phyloP scores from a whole-genome alignment of 2,797 vertebrate species.

The Acrossocheilus fasciatus region DNA sequence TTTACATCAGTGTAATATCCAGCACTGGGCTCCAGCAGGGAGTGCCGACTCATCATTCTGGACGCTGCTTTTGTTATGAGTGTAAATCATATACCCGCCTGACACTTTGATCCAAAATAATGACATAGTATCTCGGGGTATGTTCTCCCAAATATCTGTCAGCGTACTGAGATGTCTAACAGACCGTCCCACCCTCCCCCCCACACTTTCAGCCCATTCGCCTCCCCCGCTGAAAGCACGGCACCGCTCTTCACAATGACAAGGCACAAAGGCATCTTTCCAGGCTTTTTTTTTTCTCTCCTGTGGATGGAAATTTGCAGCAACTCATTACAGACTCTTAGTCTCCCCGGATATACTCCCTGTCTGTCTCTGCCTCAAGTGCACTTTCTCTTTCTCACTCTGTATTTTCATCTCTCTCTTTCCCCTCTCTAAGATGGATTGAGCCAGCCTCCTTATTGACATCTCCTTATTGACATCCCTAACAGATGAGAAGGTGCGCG shows the following conservation, averaged over 20 bases:
- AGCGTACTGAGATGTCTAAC: conserved; percentile 50
- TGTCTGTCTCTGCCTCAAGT: conserved; percentile 61
- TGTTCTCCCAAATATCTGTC: conserved; percentile 52
- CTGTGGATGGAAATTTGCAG: conserved; percentile 78
- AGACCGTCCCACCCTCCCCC: background rate
- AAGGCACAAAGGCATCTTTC: conserved; percentile 79
- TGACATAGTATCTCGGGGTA: conserved; percentile 48
- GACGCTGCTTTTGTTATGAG: conserved; percentile 56
- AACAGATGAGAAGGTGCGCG: conserved; percentile 79
- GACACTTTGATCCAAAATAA: conserved; percentile 60
- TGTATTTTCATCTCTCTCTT: conserved; percentile 48
- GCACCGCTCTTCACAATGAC: conserved; percentile 68
- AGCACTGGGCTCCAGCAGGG: conserved; percentile 32
- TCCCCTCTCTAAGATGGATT: conserved; percentile 80
- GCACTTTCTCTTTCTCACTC: conserved; percentile 45
- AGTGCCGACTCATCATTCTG: conserved; percentile 48
- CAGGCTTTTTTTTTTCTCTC: conserved; percentile 76
- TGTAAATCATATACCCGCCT: conserved; percentile 56
- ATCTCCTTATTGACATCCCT: conserved; percentile 83
- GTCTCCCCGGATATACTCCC: conserved; percentile 65
- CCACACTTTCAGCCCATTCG: conserved; percentile 6
- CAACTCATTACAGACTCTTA: conserved; percentile 81
- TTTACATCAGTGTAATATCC: conserved; percentile 50
- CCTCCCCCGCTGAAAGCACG: conserved; percentile 41
- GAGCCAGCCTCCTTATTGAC: conserved; percentile 84